A percentile compares a stretch with the other conserved stretches of the same genome.
These are phyloP conservation scores for Benthosema pterotum DNA, from an alignment of 2,797 vertebrate species.

Conservation along the genomic window DNA sequence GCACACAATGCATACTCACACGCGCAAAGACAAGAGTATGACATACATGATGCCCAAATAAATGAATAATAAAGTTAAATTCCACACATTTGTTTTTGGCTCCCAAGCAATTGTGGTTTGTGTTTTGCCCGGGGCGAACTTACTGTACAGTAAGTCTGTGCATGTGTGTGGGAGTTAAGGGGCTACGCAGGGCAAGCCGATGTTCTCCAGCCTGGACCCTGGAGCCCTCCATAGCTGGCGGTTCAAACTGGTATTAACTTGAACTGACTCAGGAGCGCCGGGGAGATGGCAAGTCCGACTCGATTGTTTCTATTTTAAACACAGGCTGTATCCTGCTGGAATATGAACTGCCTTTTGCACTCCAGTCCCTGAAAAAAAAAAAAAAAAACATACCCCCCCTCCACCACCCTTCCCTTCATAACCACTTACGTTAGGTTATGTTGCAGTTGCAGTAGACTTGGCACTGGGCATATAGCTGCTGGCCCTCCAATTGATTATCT, in stretches of 20 bases:
- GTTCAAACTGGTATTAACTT: constrained; percentile 43
- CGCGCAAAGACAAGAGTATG: no score
- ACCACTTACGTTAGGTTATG: no score
- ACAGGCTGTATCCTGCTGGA: constrained; percentile 8
- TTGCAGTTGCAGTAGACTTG: no score
- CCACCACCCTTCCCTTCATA: neutral
- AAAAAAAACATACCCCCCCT: neutral
- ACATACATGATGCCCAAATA: no score
- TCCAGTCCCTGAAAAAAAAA: neutral
- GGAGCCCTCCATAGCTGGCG: constrained; percentile 24
- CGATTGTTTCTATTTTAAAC: constrained; percentile 15
- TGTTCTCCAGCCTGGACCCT: constrained; percentile 32
- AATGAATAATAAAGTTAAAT: no score
- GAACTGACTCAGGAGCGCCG: constrained; percentile 32
- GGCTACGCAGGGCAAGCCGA: constrained; percentile 43
- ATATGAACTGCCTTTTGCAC: neutral
- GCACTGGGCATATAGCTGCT: no score
- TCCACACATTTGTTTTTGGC: constrained; percentile 19
- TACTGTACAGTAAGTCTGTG: no score
- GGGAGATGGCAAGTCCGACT: constrained; percentile 17
- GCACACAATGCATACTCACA: no score
- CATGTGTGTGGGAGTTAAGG: constrained; percentile 41
- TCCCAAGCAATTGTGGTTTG: neutral
- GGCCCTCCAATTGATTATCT: constrained; percentile 5
- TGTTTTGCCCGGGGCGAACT: constrained; percentile 44